phyloP scores from a whole-genome alignment of 1,140 invertebrate species.

The Ceratitis capitata region DNA sequence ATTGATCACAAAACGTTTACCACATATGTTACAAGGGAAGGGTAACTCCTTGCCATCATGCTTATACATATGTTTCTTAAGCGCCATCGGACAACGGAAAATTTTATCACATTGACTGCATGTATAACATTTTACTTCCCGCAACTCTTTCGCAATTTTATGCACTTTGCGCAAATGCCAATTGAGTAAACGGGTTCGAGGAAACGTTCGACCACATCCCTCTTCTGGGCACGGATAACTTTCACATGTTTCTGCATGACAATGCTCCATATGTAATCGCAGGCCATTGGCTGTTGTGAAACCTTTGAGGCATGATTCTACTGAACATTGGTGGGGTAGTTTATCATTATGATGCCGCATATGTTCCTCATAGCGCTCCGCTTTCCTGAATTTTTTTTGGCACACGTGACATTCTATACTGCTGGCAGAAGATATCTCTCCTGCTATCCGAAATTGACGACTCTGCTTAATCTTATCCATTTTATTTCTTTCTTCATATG shows the following conservation, averaged over 20 bases:
- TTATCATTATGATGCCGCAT: slow-evolving; percentile 63
- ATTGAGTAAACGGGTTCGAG: slow-evolving; percentile 58
- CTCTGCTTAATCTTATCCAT: slow-evolving; percentile 47
- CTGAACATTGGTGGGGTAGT: slow-evolving; percentile 58
- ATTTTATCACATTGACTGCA: slow-evolving; percentile 61
- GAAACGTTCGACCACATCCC: slow-evolving; percentile 58
- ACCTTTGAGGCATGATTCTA: slow-evolving; percentile 57
- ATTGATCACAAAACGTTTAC: slow-evolving; percentile 63
- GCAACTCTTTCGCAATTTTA: slow-evolving; percentile 56
- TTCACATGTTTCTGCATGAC: slow-evolving; percentile 57
- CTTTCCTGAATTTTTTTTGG: slow-evolving; percentile 61
- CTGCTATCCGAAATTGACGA: slow-evolving; percentile 51
- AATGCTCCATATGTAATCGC: slow-evolving; percentile 58
- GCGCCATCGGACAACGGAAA: slow-evolving; percentile 60
- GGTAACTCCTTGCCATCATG: slow-evolving; percentile 69
- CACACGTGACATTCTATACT: slow-evolving; percentile 62
- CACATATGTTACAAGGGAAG: slow-evolving; percentile 70
- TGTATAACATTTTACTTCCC: slow-evolving; percentile 56
- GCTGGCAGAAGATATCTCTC: slow-evolving; percentile 53
- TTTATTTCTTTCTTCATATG: background rate
- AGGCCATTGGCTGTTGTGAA: slow-evolving; percentile 60
- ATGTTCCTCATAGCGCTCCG: slow-evolving; percentile 59
- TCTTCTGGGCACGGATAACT: slow-evolving; percentile 54
- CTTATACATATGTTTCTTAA: slow-evolving; percentile 68
- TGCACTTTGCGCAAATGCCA: slow-evolving; percentile 61